Conservation (phyloP, 1,140 invertebrate species). For the Drosophila lowei region DNA sequence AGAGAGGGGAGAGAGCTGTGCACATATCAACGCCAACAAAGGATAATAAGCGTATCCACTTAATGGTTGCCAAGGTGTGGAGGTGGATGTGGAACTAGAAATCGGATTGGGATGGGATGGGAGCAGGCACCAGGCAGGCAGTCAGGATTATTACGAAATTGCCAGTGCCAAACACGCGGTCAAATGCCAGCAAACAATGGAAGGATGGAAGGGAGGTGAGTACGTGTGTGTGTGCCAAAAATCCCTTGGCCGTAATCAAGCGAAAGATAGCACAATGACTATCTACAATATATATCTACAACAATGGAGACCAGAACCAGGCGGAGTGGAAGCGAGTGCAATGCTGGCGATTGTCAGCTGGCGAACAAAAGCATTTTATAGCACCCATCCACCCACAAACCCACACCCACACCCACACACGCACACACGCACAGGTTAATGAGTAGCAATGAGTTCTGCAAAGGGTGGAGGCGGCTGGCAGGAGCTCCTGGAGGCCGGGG, state of each 20-base stretch:
- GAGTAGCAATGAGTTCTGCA: slow-evolving; percentile 33
- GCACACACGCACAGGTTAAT: slow-evolving; percentile 57
- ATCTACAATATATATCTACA: slow-evolving; percentile 77
- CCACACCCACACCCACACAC: not conserved
- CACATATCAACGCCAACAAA: slow-evolving; percentile 73
- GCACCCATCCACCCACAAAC: slow-evolving; percentile 8
- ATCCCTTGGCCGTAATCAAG: slow-evolving; percentile 78
- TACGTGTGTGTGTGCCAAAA: slow-evolving; percentile 56
- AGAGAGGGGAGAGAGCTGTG: not conserved
- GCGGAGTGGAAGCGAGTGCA: slow-evolving; percentile 39
- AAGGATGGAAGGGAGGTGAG: slow-evolving; percentile 1
- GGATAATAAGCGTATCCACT: slow-evolving; percentile 81
- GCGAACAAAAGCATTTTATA: slow-evolving; percentile 68
- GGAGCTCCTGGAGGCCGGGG: slow-evolving; percentile 5
- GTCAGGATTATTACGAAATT: slow-evolving; percentile 30
- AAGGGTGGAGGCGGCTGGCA: not conserved
- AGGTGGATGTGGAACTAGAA: slow-evolving; percentile 34
- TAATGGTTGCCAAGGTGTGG: slow-evolving; percentile 73
- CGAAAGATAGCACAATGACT: slow-evolving; percentile 81
- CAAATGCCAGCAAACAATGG: slow-evolving; percentile 69
- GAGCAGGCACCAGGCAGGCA: slow-evolving; percentile 2
- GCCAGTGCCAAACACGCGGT: slow-evolving; percentile 76
- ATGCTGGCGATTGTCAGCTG: slow-evolving; percentile 67
- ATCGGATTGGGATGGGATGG: too few species aligned
- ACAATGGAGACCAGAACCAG: slow-evolving; percentile 55